Conservation (phyloP, 1,140 invertebrate genomes). For the Diuraphis noxia region DNA sequence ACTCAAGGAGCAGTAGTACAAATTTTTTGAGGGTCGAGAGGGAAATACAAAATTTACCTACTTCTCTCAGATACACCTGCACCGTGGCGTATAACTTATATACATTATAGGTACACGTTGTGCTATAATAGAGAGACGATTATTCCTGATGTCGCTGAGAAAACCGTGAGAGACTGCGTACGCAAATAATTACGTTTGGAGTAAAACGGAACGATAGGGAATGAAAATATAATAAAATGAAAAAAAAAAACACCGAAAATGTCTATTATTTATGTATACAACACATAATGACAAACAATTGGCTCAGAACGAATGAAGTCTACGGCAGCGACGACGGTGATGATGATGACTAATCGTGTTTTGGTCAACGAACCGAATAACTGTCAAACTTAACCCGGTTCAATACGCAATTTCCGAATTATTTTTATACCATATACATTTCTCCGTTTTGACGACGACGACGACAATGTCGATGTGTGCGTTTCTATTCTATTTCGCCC, state of each 20-base stretch:
- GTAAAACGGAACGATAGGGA: neutral
- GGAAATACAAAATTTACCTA: neutral
- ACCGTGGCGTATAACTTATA: neutral
- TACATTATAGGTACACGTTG: neutral
- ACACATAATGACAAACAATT: conserved; percentile 47
- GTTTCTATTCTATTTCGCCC: neutral
- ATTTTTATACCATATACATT: conserved; percentile 37
- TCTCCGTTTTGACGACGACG: neutral
- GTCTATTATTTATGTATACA: conserved; percentile 5
- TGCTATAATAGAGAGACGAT: neutral
- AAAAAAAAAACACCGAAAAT: neutral
- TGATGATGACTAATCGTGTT: conserved; percentile 50
- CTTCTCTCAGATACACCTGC: neutral
- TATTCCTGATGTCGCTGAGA: neutral
- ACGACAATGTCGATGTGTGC: neutral
- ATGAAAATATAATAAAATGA: neutral
- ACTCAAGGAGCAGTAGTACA: neutral
- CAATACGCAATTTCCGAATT: conserved; percentile 50
- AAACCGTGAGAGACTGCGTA: conserved; percentile 20
- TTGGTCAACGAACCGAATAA: conserved; percentile 53
- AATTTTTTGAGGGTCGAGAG: accelerated
- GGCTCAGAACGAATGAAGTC: conserved; percentile 26
- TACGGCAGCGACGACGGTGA: neutral
- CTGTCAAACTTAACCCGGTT: conserved; percentile 52
- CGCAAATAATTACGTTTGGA: conserved; percentile 5